Evolutionary conservation across 2,797 vertebrate species (phyloP).

Genomic region (Phalanger gymnotis): DNA sequence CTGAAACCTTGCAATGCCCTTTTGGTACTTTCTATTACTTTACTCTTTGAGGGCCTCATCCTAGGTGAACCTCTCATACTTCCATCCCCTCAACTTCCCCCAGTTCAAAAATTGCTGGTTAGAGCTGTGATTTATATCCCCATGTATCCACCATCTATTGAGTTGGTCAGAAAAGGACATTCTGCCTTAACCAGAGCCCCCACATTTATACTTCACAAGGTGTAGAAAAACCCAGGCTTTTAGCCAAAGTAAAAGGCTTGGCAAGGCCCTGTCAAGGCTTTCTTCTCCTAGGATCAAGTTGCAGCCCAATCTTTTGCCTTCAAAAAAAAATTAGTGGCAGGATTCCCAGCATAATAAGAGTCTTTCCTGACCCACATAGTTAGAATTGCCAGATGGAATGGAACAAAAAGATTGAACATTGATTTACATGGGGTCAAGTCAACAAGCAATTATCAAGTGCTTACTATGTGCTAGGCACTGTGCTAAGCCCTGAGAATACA

Average conservation of each 20-base stretch:
- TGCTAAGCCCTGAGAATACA: background rate
- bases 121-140: background rate
- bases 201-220: slow-evolving; percentile 37
- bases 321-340: slow-evolving; percentile 14
- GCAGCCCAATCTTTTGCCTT: slow-evolving; percentile 35
- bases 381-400: slow-evolving; percentile 66
- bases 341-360: background rate
- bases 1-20: background rate
- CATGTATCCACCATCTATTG: slow-evolving; percentile 44
- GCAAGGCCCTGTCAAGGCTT: slow-evolving; percentile 22
- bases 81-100: slow-evolving; percentile 4
- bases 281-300: slow-evolving; percentile 20
- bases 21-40: background rate
- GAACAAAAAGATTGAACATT: slow-evolving; percentile 67
- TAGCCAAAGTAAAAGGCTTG: slow-evolving; percentile 53
- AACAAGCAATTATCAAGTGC: slow-evolving; percentile 57
- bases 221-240: slow-evolving; percentile 38
- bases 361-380: slow-evolving; percentile 31
- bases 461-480: background rate
- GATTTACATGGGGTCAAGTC: slow-evolving; percentile 76
- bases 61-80: background rate
- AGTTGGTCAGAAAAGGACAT: slow-evolving; percentile 66
- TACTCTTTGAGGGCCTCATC: too few species aligned
- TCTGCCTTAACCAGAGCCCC: slow-evolving; percentile 15
- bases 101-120: slow-evolving; percentile 21